Evolutionary conservation across 2,113 vertebrate species (phyloP).

Genomic region (Melanocharis versteri): DNA sequence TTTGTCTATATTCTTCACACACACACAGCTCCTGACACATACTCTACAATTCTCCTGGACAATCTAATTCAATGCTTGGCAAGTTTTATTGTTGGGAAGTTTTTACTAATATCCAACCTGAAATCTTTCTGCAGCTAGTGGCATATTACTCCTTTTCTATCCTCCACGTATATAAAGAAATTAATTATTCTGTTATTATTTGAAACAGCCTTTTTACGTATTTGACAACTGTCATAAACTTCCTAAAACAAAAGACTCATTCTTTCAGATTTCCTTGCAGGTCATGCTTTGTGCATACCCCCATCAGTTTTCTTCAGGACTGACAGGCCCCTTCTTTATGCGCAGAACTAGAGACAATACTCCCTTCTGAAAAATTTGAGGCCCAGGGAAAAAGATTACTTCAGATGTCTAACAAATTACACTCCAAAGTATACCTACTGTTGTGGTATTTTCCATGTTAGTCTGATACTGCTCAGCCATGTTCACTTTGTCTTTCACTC

Average conservation of each 20-base stretch:
- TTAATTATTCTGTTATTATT: not conserved
- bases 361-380: not conserved
- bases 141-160: not conserved
- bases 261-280: not conserved
- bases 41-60: not conserved
- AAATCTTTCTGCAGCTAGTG: not conserved
- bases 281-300: not conserved
- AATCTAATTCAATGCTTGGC: not conserved
- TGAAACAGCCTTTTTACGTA: not conserved
- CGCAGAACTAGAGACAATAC: not conserved
- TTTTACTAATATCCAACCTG: not conserved
- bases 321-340: not conserved
- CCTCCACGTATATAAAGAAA: not conserved
- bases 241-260: not conserved
- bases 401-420: not conserved
- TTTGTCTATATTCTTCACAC: not conserved
- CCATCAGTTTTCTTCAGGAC: not conserved
- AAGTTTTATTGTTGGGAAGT: not conserved
- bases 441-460: not conserved
- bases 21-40: not conserved
- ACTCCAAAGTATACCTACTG: not conserved
- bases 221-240: not conserved
- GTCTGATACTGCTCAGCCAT: not conserved
- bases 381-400: not conserved
- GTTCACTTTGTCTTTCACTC: not conserved